Conservation (phyloP, 2,797 vertebrate species). For the Craterocephalus amniculus region DNA sequence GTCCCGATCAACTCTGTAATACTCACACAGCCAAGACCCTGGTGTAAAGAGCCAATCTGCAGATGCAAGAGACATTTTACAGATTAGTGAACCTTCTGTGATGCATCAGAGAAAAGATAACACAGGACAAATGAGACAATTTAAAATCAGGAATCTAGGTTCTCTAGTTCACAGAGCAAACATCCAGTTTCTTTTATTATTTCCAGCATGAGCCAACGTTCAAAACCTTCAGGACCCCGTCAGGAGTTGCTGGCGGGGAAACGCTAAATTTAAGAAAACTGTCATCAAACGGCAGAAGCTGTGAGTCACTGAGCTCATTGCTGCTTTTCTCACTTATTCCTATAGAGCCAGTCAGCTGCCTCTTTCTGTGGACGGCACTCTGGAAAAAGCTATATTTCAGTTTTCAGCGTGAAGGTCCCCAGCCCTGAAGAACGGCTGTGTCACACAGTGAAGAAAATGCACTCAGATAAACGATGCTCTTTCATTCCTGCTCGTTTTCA, state of each 20-base stretch:
- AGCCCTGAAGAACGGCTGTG: slow-evolving; percentile 37
- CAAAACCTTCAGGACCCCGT: not conserved
- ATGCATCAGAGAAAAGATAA: slow-evolving; percentile 3
- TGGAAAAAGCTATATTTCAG: slow-evolving; percentile 33
- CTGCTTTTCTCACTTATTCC: slow-evolving; percentile 52
- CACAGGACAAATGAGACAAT: not conserved
- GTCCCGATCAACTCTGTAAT: slow-evolving; percentile 44
- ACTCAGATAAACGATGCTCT: slow-evolving; percentile 21
- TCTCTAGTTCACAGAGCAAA: not conserved
- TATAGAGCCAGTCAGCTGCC: slow-evolving; percentile 21
- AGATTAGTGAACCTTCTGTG: not conserved
- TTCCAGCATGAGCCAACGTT: not conserved
- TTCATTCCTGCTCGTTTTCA: slow-evolving; percentile 30
- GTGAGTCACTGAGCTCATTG: slow-evolving; percentile 26
- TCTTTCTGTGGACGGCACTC: slow-evolving; percentile 29
- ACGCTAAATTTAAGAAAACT: slow-evolving; percentile 25
- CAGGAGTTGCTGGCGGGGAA: not conserved
- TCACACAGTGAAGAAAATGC: slow-evolving; percentile 34
- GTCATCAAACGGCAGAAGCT: not conserved
- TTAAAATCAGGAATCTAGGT: not conserved
- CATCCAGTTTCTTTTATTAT: not conserved
- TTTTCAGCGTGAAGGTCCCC: slow-evolving; percentile 48
- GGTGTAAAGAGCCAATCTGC: slow-evolving; percentile 97
- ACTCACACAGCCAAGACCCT: slow-evolving; percentile 97
- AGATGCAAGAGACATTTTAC: slow-evolving; percentile 29